A percentile compares a stretch with the other conserved stretches of the same genome.
Evolutionary conservation across 2,888 invertebrate species (phyloP).

Genomic region (Aricia artaxerxes): DNA sequence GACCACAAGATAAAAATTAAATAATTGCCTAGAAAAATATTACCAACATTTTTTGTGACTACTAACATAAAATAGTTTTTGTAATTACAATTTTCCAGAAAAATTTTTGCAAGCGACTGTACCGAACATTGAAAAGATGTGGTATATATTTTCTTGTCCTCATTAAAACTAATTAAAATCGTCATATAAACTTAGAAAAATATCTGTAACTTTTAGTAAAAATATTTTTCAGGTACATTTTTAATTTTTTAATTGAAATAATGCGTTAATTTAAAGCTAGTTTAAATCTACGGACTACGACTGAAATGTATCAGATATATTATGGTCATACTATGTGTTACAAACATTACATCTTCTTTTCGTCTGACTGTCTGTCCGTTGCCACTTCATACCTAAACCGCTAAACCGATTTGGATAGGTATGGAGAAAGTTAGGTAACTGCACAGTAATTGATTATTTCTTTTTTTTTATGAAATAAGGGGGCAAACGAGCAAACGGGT

Average conservation of each 20-base stretch:
- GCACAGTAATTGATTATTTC: no score
- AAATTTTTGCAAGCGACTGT: neutral
- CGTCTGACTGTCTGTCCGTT: no score
- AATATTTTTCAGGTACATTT: neutral
- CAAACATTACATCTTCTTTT: neutral
- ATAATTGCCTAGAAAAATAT: no score
- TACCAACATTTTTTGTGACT: no score
- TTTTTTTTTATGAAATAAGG: no score
- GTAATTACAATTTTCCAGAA: neutral
- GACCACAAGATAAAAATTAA: no score
- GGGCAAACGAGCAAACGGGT: no score
- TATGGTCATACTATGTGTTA: neutral
- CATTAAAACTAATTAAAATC: conserved; percentile 18
- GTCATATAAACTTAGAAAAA: neutral
- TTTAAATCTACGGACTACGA: neutral
- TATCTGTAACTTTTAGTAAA: neutral
- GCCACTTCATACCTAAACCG: no score
- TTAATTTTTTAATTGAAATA: neutral
- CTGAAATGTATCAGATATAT: no score
- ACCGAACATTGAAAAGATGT: neutral
- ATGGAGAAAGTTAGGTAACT: no score
- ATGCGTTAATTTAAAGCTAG: neutral
- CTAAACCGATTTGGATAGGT: no score
- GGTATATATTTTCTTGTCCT: neutral
- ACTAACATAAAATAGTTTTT: no score